Percentiles rank a stretch among this genome's conserved stretches.
These are phyloP conservation scores for human DNA, from an alignment of 2,113 vertebrate genomes.

Conservation along the genomic window DNA sequence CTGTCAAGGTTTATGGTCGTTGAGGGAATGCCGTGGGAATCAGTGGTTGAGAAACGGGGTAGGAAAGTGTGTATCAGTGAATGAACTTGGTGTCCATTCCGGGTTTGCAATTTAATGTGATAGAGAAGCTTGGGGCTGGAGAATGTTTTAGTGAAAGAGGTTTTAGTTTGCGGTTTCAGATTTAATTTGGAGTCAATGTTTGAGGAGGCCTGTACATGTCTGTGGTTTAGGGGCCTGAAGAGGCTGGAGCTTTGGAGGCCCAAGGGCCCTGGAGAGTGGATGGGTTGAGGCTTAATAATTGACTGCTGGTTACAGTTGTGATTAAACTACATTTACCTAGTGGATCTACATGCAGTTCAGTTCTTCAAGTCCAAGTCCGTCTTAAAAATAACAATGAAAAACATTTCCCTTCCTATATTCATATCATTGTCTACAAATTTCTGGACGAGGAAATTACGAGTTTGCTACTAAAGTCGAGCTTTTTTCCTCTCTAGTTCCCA, in stretches of 20 bases:
- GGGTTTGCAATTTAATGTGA: background rate
- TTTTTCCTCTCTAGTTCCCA: background rate
- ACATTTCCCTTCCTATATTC: background rate
- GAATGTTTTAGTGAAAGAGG: background rate
- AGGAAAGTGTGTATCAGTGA: background rate
- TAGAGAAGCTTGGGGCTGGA: background rate
- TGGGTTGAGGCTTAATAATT: background rate
- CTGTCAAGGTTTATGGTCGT: background rate
- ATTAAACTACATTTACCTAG: background rate
- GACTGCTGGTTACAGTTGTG: background rate
- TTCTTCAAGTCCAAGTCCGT: background rate
- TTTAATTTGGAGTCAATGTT: background rate
- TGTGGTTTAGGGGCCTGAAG: background rate
- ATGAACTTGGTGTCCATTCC: background rate
- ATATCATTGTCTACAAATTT: background rate
- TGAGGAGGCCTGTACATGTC: background rate
- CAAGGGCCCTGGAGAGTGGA: background rate
- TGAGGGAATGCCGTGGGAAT: background rate
- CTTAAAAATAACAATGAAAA: background rate
- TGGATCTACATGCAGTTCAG: background rate
- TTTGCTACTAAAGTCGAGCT: background rate
- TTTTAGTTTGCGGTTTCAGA: background rate
- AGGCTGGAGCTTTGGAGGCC: background rate
- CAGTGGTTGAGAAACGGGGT: background rate
- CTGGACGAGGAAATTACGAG: background rate